These are phyloP conservation scores for Pomacea canaliculata DNA, from an alignment of 2,888 invertebrate genomes.

Conservation along the genomic window DNA sequence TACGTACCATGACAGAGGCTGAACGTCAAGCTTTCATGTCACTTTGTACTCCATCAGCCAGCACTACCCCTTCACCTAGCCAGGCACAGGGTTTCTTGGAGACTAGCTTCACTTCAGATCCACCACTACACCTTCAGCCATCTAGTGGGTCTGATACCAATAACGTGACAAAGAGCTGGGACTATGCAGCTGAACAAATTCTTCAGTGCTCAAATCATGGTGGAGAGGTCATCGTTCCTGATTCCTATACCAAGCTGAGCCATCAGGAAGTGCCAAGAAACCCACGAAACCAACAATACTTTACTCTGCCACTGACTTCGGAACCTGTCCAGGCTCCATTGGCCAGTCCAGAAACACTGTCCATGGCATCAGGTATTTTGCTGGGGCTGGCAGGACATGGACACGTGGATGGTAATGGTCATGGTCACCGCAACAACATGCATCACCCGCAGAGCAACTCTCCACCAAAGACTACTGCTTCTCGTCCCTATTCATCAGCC, in stretches of 20 bases:
- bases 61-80: conserved; percentile 56
- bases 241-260: background rate
- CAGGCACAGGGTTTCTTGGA: conserved; percentile 24
- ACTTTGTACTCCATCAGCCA: conserved; percentile 33
- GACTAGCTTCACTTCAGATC: conserved; percentile 25
- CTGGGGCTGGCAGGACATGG: conserved; percentile 27
- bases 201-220: background rate
- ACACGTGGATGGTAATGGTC: conserved; percentile 38
- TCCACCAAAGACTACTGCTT: background rate
- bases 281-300: background rate
- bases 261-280: too few relatives aligned
- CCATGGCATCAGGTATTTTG: conserved; percentile 83
- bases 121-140: conserved; percentile 7
- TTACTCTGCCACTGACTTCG: conserved; percentile 14
- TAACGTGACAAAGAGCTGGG: conserved; percentile 19
- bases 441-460: conserved; percentile 36
- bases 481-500: too few relatives aligned
- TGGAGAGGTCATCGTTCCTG: background rate
- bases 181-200: conserved; percentile 14
- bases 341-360: conserved; percentile 86
- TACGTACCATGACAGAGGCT: conserved; percentile 54
- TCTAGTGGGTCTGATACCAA: conserved; percentile 8
- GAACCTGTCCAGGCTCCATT: conserved; percentile 76
- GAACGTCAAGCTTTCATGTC: conserved; percentile 55
- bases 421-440: conserved; percentile 37